Conservation (phyloP, 2,113 vertebrate species). For the Hymenochirus boettgeri region DNA sequence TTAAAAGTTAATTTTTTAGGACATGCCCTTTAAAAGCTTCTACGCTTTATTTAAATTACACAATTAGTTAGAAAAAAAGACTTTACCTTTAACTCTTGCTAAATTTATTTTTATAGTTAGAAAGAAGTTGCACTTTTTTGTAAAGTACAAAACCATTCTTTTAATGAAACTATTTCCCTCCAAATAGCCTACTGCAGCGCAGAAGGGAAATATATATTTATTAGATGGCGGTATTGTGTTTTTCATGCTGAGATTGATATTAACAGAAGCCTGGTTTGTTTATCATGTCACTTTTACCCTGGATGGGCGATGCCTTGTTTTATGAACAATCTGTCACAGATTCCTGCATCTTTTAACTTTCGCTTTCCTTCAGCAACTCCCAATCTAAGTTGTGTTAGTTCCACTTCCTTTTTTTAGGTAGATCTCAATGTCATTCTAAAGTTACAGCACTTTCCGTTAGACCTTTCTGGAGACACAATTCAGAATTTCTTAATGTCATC, state of each 20-base stretch:
- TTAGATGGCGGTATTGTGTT: background rate
- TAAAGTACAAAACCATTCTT: too few species aligned
- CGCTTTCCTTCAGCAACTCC: constrained; percentile 47
- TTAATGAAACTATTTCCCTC: constrained; percentile 1
- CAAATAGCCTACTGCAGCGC: background rate
- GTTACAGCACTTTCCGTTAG: constrained; percentile 48
- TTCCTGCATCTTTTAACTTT: constrained; percentile 47
- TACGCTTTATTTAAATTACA: too few species aligned
- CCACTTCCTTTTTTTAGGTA: constrained; percentile 61
- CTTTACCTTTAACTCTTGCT: too few species aligned
- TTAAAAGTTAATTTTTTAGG: too few species aligned
- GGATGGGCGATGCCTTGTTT: constrained; percentile 48
- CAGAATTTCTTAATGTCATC: constrained; percentile 42
- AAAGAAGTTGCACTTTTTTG: too few species aligned
- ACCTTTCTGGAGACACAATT: constrained; percentile 47
- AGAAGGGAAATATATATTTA: constrained; percentile 4
- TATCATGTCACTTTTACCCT: constrained; percentile 44
- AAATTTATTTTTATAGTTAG: too few species aligned
- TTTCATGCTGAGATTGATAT: constrained; percentile 2
- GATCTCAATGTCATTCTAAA: constrained; percentile 55
- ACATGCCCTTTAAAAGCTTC: too few species aligned
- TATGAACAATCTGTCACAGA: constrained; percentile 61
- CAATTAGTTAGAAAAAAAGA: too few species aligned
- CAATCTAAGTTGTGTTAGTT: constrained; percentile 50
- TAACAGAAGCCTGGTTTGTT: constrained; percentile 24